Base-by-base conservation (phyloP, 1,140 invertebrate genomes). In the Aphelenchoides besseyi region DNA sequence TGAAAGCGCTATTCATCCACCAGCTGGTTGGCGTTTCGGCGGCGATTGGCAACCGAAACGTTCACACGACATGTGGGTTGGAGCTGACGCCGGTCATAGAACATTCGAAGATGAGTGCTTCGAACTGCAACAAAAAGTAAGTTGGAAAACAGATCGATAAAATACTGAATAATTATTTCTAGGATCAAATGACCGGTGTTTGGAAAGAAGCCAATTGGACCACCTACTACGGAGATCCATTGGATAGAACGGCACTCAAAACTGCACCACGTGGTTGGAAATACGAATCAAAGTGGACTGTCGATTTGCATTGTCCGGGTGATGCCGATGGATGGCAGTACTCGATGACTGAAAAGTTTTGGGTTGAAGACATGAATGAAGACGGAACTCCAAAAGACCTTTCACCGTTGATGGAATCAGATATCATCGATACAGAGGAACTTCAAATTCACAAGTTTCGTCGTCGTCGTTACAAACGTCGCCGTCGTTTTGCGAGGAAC, bases 61-160 rank as follows among this genome's bases (percentile, higher is more conserved):
- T 8, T 81, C 66, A 1, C 77, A 81, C 41, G 79, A 82, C 26
- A 79, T 82, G 77, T 79, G 71, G 52, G 75, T 79, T 30, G 71
- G 75, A 30, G 30, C 76, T 23, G 71, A 79, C 57, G 69, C 72
- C 1, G 77, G 77, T 26, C 36, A 68, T 26, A 23, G 55, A n/a
- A 71, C 66, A 37, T 62, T 77, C 23, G 67, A 79, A 23, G 77
- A 79, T 36, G 76, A 81, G 69, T 74, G 33, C 16, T 78, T 79
- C 18, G 77, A 79, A 74, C 23, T 78, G 1, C 68, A 79, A 32
- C 68, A 79, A 61, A 79, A 75, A 48, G 54, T 30, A 12, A 73
- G 67, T 36, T 77, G 75, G 0, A 12, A 12, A 48, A 48, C 41
- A n/a, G n/a, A 48, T 48, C 69, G 69, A 16, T 80, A 59, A 33